These are phyloP conservation scores for Ephialtes manifestator DNA, from an alignment of 2,888 invertebrate species.

Conservation along the genomic window DNA sequence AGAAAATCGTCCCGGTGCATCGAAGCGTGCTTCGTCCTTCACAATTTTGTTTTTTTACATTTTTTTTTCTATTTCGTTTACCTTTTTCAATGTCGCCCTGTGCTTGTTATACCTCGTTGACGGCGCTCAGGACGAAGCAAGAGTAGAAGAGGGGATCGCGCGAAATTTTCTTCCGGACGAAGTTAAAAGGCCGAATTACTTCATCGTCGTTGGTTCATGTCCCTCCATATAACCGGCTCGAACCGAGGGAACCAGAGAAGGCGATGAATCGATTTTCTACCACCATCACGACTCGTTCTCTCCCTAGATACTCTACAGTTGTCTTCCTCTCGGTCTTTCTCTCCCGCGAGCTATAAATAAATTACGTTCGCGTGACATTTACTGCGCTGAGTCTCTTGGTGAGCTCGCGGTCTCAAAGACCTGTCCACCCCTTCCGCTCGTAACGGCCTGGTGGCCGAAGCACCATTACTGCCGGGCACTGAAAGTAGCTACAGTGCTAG, in stretches of 20 bases:
- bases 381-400: slow-evolving; percentile 49
- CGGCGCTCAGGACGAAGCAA: slow-evolving; percentile 13
- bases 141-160: slow-evolving; percentile 23
- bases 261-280: slow-evolving; percentile 47
- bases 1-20: slow-evolving; percentile 43
- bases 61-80: neutral
- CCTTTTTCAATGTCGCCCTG: slow-evolving; percentile 19
- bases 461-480: slow-evolving; percentile 17
- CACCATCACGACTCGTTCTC: slow-evolving; percentile 8
- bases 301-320: slow-evolving; percentile 25
- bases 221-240: neutral
- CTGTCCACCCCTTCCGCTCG: slow-evolving; percentile 48
- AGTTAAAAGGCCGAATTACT: slow-evolving; percentile 4
- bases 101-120: slow-evolving; percentile 5
- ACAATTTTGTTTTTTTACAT: slow-evolving; percentile 1
- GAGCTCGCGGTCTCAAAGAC: slow-evolving; percentile 44
- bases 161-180: neutral
- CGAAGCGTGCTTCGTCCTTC: slow-evolving; percentile 30
- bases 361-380: slow-evolving; percentile 78
- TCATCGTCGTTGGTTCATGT: slow-evolving; percentile 11
- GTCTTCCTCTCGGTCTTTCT: slow-evolving; percentile 27
- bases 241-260: slow-evolving; percentile 3
- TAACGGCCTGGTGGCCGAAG: slow-evolving; percentile 36
- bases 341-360: slow-evolving; percentile 73
- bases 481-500: slow-evolving; percentile 13